Evolutionary conservation across 2,113 vertebrate species (phyloP), one percentile per base, ranked within the genome.

Genomic region (Pelmatolapia mariae): DNA sequence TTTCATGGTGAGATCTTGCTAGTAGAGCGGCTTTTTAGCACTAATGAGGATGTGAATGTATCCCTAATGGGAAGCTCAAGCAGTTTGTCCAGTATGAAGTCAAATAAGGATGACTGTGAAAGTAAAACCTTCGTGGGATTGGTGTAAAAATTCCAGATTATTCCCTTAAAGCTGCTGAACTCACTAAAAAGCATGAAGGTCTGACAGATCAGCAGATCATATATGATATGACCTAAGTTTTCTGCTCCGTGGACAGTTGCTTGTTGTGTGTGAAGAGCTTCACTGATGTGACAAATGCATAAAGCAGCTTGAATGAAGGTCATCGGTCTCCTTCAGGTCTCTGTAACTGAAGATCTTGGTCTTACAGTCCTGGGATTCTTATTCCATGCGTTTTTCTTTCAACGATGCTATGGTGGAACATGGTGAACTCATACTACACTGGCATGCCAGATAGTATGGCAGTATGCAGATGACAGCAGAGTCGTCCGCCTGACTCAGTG

Each of bases 341-440:
- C 56, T 80, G 31, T 61, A 59, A 86, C 52, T 36, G 61, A 84
- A 26, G 83, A 45, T 88, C 18, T 89, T 83, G 91, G 59, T 87
- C 80, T 40, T 73, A 33, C 50, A 2, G 10, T 82, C 59, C 53
- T 80, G 8, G 53, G 73, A 82, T 82, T 68, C 31, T 66, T 81
- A 59, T 22, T 68, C 36, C 36, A 59, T 24, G 6, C 71, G 78
- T 88, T 80, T 38, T 53, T 89, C 19, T 89, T 76, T 83, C 5
- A 36, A 83, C 26, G n/a, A 89, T 87, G 82, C 88, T 92, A 89
- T 90, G 90, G 36, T 89, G 85, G 36, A 87, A 88, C 91, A 93
- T 89, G 83, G 88, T 91, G 31, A 87, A 89, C 45, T 56, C 89
- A 89, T 94, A 87, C 91, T 94, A 89, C 88, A 43, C 89, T 91